Base-by-base conservation (phyloP, 1,140 invertebrate genomes). In the Heliothis virescens region DNA sequence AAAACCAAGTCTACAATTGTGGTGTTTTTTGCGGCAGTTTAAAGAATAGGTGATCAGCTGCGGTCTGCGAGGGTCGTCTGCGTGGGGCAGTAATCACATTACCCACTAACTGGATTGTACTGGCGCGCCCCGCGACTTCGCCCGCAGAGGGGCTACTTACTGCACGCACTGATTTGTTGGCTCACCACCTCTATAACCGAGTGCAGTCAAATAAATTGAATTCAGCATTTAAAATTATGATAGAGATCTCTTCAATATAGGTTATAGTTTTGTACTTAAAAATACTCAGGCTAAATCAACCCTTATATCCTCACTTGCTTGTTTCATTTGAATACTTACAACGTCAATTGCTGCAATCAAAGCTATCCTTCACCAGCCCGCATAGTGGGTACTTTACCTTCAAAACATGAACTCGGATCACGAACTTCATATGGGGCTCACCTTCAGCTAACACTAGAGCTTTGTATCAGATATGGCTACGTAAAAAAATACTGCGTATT, bases 11-110 rank as follows among this genome's bases (percentile, higher is more conserved):
- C 5, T 41, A 41, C 34, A 41, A 41, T 41, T 41, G 34, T 41
- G 34, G 57, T 67, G 63, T 67, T 67, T 65, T 67, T 67, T 67
- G 63, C 21, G 16, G n/a, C n/a, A 10, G 11, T 5, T 67, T 67
- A 67, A 67, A 67, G 63, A 67, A 67, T 67, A 67, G 41, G 47
- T 67, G n/a, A 48, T 67, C 63, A 67, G 41, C 4, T 47, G 34
- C 26, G 41, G 63, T n/a, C n/a, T 59, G 21, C 10, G 41, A 2
- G 11, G 11, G 11, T 3, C n/a, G 62, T 26, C 34, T 65, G 62
- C 63, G 63, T 48, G 63, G 63, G 63, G 63, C 63, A 12, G 34
- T 67, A 67, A 67, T 16, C 16, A 1, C 41, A 48, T 67, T 67
- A 67, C 63, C 16, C 18, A 34, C 41, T 67, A 67, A 67, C 41